Percentiles rank a stretch among this genome's conserved stretches.
phyloP scores from a whole-genome alignment of 2,888 invertebrate genomes.

The Drosophila cognata region DNA sequence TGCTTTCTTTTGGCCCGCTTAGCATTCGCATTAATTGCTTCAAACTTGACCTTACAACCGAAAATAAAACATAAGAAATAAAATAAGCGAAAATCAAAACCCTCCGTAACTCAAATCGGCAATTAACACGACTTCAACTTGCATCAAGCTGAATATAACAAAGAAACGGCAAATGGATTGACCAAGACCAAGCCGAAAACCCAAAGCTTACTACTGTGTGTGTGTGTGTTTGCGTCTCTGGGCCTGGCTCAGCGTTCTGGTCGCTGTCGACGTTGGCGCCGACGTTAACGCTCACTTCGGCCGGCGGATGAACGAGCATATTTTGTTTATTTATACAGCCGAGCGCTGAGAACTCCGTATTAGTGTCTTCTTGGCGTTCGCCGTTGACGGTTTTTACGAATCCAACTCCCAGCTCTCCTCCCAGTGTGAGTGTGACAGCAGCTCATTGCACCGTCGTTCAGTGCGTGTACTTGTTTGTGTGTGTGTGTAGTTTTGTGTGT shows the following conservation, averaged over 20 bases:
- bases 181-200: conserved; percentile 50
- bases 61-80: conserved; percentile 47
- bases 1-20: conserved; percentile 67
- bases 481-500: conserved; percentile 28
- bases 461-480: conserved; percentile 28
- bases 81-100: conserved; percentile 20
- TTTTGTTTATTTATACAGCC: conserved; percentile 82
- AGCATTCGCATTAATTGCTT: conserved; percentile 62
- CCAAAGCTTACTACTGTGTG: conserved; percentile 1
- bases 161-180: conserved; percentile 58
- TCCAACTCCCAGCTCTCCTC: conserved; percentile 32
- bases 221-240: conserved; percentile 13
- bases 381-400: conserved; percentile 62
- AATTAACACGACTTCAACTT: conserved; percentile 66
- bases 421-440: conserved; percentile 43
- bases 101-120: conserved; percentile 58
- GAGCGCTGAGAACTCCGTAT: conserved; percentile 77
- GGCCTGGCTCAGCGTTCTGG: conserved; percentile 47
- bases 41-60: conserved; percentile 78
- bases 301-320: conserved; percentile 57
- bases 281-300: conserved; percentile 42
- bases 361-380: conserved; percentile 82
- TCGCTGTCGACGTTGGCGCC: conserved; percentile 37
- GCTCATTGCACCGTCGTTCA: conserved; percentile 41
- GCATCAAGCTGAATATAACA: conserved; percentile 57